phyloP scores from a whole-genome alignment of 2,797 vertebrate species.

The Pseudopleuronectes americanus region DNA sequence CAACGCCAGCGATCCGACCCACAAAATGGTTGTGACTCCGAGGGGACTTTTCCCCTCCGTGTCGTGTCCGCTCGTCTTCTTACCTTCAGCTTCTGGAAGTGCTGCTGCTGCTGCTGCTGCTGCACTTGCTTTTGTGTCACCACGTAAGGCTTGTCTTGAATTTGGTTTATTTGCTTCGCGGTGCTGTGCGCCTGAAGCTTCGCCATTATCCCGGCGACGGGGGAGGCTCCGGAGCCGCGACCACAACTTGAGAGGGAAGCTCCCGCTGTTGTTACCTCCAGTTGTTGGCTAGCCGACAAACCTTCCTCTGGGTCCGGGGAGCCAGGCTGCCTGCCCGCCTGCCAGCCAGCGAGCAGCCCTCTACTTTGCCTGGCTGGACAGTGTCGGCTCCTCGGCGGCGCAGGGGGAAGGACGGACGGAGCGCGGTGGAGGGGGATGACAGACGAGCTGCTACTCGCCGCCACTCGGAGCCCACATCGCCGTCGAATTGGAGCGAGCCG shows the following conservation, averaged over 20 bases:
- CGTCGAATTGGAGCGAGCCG: slow-evolving; percentile 42
- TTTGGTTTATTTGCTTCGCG: slow-evolving; percentile 87
- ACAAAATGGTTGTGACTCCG: slow-evolving; percentile 84
- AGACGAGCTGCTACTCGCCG: slow-evolving; percentile 73
- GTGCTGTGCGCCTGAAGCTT: slow-evolving; percentile 88
- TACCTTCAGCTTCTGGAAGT: slow-evolving; percentile 91
- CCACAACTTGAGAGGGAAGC: slow-evolving; percentile 76
- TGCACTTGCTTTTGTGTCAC: slow-evolving; percentile 88
- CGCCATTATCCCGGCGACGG: slow-evolving; percentile 86
- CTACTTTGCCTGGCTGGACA: slow-evolving; percentile 79
- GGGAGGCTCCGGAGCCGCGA: slow-evolving; percentile 75
- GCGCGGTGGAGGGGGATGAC: slow-evolving; percentile 63
- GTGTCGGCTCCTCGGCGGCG: slow-evolving; percentile 65
- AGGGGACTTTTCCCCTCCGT: slow-evolving; percentile 73
- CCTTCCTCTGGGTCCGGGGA: slow-evolving; percentile 79
- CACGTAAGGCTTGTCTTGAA: slow-evolving; percentile 87
- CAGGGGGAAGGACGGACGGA: slow-evolving; percentile 59
- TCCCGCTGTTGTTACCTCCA: slow-evolving; percentile 74
- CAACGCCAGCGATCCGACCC: slow-evolving; percentile 61
- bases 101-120: slow-evolving; percentile 90
- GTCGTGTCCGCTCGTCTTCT: slow-evolving; percentile 72
- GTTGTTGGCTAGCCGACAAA: slow-evolving; percentile 82
- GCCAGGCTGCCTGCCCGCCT: slow-evolving; percentile 74
- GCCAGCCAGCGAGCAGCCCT: slow-evolving; percentile 74
- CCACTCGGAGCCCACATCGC: slow-evolving; percentile 70